A percentile compares a stretch with the other conserved stretches of the same genome.
Conservation (phyloP, 2,797 vertebrate species). For the Kryptolebias ocellatus region DNA sequence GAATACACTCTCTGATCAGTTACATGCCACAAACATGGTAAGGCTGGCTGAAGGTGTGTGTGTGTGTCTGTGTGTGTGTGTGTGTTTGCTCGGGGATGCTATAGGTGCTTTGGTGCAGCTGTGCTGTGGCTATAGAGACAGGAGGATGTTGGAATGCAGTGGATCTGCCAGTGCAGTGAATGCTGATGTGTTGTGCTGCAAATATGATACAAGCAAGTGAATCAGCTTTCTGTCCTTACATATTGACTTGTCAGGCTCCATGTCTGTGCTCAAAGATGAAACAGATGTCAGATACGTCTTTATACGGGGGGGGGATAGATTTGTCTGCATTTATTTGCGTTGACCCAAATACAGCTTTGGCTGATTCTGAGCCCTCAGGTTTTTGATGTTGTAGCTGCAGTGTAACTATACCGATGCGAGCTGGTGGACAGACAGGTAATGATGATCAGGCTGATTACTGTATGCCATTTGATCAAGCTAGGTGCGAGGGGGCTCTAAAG, state of each 20-base stretch:
- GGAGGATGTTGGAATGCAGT: slow-evolving; percentile 79
- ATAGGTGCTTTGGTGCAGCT: slow-evolving; percentile 73
- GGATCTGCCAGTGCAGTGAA: slow-evolving; percentile 75
- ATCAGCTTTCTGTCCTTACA: slow-evolving; percentile 39
- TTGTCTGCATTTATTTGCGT: slow-evolving; percentile 72
- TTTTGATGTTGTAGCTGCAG: slow-evolving; percentile 62
- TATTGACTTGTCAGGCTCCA: slow-evolving; percentile 23
- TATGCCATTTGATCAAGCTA: slow-evolving; percentile 61
- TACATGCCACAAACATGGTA: slow-evolving; percentile 81
- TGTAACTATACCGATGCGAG: slow-evolving; percentile 49
- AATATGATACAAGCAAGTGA: slow-evolving; percentile 62
- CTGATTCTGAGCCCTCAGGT: slow-evolving; percentile 37
- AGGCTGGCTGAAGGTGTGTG: slow-evolving; percentile 52
- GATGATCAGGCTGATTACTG: slow-evolving; percentile 37
- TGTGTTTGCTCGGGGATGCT: slow-evolving; percentile 53
- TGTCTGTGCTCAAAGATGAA: slow-evolving; percentile 25
- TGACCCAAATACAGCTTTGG: slow-evolving; percentile 75
- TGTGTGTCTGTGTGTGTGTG: slow-evolving; percentile 24
- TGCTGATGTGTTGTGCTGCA: slow-evolving; percentile 76
- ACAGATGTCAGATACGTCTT: slow-evolving; percentile 22
- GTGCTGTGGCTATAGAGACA: slow-evolving; percentile 64
- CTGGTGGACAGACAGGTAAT: slow-evolving; percentile 43
- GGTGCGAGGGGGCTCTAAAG: slow-evolving; percentile 42
- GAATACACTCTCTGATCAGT: slow-evolving; percentile 78
- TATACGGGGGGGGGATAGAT: slow-evolving; percentile 18